A percentile compares a stretch with the other conserved stretches of the same genome.
phyloP scores from a whole-genome alignment of 2,113 vertebrate species.

The Passer domesticus region DNA sequence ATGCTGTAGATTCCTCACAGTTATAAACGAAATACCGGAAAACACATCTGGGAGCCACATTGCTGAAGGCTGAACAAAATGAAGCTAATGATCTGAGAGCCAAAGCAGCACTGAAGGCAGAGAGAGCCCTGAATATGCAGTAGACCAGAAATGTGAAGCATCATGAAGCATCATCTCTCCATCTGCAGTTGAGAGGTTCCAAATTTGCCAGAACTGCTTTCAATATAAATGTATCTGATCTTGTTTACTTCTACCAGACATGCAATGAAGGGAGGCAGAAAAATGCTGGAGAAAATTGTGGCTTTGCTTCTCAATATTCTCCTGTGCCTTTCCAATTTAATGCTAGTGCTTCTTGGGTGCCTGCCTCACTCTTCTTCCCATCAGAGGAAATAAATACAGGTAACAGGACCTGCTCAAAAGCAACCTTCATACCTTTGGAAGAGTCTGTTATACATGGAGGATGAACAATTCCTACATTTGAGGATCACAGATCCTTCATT shows the following conservation, averaged over 20 bases:
- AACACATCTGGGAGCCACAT: slow-evolving; percentile 69
- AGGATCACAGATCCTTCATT: background rate
- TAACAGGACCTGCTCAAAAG: background rate
- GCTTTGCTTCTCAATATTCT: background rate
- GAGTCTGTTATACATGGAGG: background rate
- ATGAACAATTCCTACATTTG: background rate
- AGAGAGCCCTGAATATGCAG: background rate
- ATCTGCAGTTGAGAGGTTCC: background rate
- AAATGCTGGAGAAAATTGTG: background rate
- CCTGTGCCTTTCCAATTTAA: rapidly evolving
- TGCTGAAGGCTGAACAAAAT: slow-evolving; percentile 41
- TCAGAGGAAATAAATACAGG: background rate
- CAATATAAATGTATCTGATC: background rate
- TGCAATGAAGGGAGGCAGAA: background rate
- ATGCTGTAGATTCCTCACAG: slow-evolving; percentile 59
- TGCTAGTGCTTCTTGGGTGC: background rate
- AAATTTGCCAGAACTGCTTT: slow-evolving; percentile 9
- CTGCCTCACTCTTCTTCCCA: background rate
- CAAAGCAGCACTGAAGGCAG: background rate
- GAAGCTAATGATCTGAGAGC: slow-evolving; percentile 1
- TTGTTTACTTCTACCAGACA: slow-evolving; percentile 1
- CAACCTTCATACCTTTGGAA: background rate
- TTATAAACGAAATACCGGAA: slow-evolving; percentile 56
- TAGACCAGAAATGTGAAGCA: slow-evolving; percentile 8
- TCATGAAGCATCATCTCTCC: background rate